Evolutionary conservation across 2,797 vertebrate species (phyloP).

Genomic region (Halcyon leucocephala): DNA sequence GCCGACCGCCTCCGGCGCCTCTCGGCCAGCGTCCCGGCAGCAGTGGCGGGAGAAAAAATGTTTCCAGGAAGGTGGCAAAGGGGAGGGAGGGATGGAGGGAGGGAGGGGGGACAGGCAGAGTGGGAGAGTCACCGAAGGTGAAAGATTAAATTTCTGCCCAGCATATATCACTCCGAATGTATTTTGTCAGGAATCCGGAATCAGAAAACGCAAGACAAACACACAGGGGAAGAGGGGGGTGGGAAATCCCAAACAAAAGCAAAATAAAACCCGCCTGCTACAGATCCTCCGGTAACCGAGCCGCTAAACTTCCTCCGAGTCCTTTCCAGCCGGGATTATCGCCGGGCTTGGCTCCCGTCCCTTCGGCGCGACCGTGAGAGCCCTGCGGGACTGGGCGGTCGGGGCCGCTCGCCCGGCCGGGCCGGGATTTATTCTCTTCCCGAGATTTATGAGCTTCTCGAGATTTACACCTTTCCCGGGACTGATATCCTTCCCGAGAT

Average conservation of each 20-base stretch:
- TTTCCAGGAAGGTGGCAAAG: background rate
- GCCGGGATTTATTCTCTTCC: background rate
- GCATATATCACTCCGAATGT: background rate
- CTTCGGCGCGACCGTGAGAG: background rate
- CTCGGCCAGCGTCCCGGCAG: background rate
- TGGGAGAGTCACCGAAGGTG: background rate
- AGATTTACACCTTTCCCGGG: background rate
- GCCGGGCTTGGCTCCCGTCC: background rate
- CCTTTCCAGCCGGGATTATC: background rate
- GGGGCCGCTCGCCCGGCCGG: no score
- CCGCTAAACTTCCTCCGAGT: background rate
- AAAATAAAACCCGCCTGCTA: background rate
- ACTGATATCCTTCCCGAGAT: background rate
- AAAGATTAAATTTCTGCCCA: background rate
- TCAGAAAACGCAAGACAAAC: background rate
- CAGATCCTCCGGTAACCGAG: background rate
- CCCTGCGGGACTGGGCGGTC: background rate
- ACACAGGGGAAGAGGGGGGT: background rate
- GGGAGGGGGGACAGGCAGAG: no score
- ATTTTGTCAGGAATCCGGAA: background rate
- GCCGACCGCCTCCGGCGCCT: background rate
- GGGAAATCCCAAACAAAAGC: background rate
- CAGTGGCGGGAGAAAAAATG: background rate
- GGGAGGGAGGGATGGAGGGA: no score
- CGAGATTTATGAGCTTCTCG: background rate